Base-by-base conservation (phyloP, 2,797 vertebrate species). In the Columba guinea region DNA sequence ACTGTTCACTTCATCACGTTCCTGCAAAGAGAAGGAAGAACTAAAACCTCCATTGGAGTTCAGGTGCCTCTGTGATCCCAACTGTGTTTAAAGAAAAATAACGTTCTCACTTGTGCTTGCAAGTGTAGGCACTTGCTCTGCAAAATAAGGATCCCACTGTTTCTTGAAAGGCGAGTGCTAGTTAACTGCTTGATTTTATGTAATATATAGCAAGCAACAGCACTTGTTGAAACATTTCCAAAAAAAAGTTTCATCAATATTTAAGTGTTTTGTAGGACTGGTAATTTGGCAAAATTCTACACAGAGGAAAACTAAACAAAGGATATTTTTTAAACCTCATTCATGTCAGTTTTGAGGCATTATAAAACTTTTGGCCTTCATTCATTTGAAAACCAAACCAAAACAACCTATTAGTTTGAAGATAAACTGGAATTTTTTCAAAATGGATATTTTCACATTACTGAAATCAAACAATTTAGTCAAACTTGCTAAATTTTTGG, bases 1-100 rank as follows among this genome's bases (percentile, higher is more conserved):
- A 7, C 53, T 93, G 28, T 80, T 95, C 30, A 39, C 93, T 37
- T 97, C 93, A 4, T 97, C 97, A 9, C 95, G 98, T 16, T 99
- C 98, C 96, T 98, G 97, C 94, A 37, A 91, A 90, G 80, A 46
- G 81, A 64, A 97, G 39, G 35, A 89, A 89, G 59, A 80, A 78
- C 48, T 68, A 52, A 84, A 90, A 68, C 22, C 44, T 55, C 24
- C 51, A 30, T 1, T 63, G 28, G 52, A 70, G 44, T 35, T 90
- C 77, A 70, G 5, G 7, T 73, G 35, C 15, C 28, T 90, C 64
- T 53, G 7, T 10, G 44, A 19, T 51, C 44, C 49, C 59, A 84
- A 16, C 13, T 73, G 44, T 44, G 23, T 35, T 62, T 35, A 10
- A 89, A 74, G 32, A 10, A 23, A 28, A 30, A 6, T 35, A 11